Base-by-base conservation (phyloP, 2,113 vertebrate genomes). In the Theropithecus gelada region DNA sequence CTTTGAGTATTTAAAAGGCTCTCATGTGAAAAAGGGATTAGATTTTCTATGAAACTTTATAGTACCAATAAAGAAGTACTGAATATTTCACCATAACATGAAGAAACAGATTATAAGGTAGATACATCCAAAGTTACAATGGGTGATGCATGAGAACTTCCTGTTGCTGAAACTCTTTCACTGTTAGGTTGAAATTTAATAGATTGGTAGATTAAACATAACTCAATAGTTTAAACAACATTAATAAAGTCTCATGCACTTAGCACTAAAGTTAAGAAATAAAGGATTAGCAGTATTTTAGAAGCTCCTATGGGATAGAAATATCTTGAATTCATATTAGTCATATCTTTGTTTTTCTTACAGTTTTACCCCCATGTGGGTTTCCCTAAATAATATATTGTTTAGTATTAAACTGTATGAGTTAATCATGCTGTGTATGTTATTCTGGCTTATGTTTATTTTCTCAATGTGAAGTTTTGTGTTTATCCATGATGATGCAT, bases 1-100 rank as follows among this genome's bases (percentile, higher is more conserved):
- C 97, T 89, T 61, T 64, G 75, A 95, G 92, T 76, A 43, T 50
- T 88, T 94, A 93, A 87, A 97, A 96, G 45, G 5, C 43, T 61
- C 18, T n/a, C 4, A 22, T 84, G 43, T 52, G 7, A 72, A 79
- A 90, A 14, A 88, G 43, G 22, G 17, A 81, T 80, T 78, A 88
- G 87, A 88, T 94, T 96, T 96, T 90, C 91, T 70, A 55, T 92
- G 94, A 95, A 95, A 87, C 38, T 84, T 85, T 95, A 93, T 64
- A 86, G 70, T 83, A 12, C 27, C 75, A 48, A 80, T 89, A 72
- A 93, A 93, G 80, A 86, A 75, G 22, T 85, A 45, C 48, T 90
- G 17, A 81, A 68, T 91, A 68, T 3, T 66, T 55, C 73, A 68
- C 30, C 3, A 61, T 70, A 88, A 30, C 20, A 6, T 94, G 91